These are phyloP conservation scores for Gallinago stenura DNA, from an alignment of 2,797 vertebrate genomes.

Conservation along the genomic window DNA sequence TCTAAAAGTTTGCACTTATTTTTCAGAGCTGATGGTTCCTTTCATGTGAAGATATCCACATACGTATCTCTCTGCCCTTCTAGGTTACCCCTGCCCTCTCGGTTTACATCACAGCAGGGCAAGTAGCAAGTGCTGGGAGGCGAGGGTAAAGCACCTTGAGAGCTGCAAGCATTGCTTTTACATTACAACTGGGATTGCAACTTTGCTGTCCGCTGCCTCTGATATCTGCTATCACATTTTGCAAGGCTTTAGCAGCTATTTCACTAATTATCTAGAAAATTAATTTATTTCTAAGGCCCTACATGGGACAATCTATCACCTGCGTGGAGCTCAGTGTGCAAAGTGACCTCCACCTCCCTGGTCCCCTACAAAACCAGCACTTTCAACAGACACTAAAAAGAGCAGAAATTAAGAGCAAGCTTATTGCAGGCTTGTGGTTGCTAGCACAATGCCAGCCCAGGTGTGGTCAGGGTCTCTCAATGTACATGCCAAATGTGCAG, in stretches of 20 bases:
- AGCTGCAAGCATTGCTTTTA: not conserved
- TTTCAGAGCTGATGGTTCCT: not conserved
- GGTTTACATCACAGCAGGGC: not conserved
- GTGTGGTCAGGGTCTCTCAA: not conserved
- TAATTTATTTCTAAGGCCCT: not conserved
- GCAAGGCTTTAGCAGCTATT: not conserved
- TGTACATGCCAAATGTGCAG: fast-evolving
- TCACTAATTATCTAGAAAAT: not conserved
- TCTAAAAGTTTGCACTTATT: not conserved
- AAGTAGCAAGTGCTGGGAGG: not conserved
- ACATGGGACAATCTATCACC: not conserved
- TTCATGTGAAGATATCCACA: not conserved
- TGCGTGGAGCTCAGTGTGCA: not conserved
- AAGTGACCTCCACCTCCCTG: not conserved
- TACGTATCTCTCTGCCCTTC: fast-evolving
- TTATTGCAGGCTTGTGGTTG: not conserved
- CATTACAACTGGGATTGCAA: not conserved
- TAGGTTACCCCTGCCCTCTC: not conserved
- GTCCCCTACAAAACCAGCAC: not conserved
- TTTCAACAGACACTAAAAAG: not conserved
- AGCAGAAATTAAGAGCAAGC: not conserved
- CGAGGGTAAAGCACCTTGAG: not conserved
- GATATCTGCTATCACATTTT: not conserved
- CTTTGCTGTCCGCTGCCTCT: not conserved
- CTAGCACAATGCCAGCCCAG: not conserved